Conservation (phyloP, 2,888 invertebrate genomes). For the Coecobrya sp. region DNA sequence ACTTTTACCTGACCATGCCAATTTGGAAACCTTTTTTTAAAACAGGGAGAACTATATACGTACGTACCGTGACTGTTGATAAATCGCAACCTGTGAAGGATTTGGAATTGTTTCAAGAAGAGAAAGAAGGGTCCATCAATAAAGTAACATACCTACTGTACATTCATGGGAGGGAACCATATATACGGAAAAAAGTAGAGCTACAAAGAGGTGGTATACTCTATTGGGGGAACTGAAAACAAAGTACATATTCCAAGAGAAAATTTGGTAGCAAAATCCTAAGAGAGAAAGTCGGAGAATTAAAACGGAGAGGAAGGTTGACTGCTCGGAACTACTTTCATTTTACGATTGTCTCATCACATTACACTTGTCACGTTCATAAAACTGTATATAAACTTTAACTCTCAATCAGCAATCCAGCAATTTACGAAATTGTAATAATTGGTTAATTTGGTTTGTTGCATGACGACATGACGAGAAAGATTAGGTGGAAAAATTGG, state of each 20-base stretch:
- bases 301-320: background rate
- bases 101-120: slow-evolving; percentile 29
- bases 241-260: background rate
- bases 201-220: background rate
- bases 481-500: background rate
- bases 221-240: background rate
- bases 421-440: background rate
- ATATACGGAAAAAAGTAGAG: background rate
- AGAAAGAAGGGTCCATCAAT: background rate
- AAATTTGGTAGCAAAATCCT: no score
- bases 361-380: slow-evolving; percentile 46
- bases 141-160: no score
- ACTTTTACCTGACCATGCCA: slow-evolving; percentile 27
- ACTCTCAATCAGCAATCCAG: slow-evolving; percentile 33
- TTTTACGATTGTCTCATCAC: slow-evolving; percentile 27
- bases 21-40: background rate
- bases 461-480: background rate
- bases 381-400: slow-evolving; percentile 6
- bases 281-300: background rate
- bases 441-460: background rate
- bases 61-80: slow-evolving; percentile 11
- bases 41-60: background rate
- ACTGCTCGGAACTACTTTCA: slow-evolving; percentile 9
- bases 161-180: no score
- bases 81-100: background rate